Percentiles rank a stretch among this genome's conserved stretches.
phyloP scores from a whole-genome alignment of 1,140 invertebrate species.

The Hycleus phaleratus region DNA sequence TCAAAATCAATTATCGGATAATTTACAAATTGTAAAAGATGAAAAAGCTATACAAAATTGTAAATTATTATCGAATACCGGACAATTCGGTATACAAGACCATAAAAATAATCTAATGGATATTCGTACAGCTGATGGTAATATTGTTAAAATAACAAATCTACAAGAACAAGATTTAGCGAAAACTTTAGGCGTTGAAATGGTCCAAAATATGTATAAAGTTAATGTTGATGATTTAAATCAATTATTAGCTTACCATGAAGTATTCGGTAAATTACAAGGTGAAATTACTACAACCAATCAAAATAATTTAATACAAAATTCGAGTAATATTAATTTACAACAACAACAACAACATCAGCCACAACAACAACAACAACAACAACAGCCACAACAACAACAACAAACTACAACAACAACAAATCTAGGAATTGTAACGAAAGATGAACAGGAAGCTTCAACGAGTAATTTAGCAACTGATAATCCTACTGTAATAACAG shows the following conservation, averaged over 20 bases:
- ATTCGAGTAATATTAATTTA: slow-evolving; percentile 16
- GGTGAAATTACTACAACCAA: slow-evolving; percentile 46
- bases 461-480: slow-evolving; percentile 45
- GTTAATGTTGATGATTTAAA: slow-evolving; percentile 78
- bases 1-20: slow-evolving; percentile 22
- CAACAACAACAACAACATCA: slow-evolving; percentile 18
- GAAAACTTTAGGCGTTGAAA: slow-evolving; percentile 58
- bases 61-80: slow-evolving; percentile 27
- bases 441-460: slow-evolving; percentile 49
- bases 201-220: slow-evolving; percentile 69
- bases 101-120: slow-evolving; percentile 54
- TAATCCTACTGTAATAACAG: slow-evolving; percentile 48
- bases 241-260: slow-evolving; percentile 74
- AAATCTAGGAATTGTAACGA: slow-evolving; percentile 40
- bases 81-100: slow-evolving; percentile 39
- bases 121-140: slow-evolving; percentile 59
- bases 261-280: slow-evolving; percentile 78
- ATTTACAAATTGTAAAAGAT: slow-evolving; percentile 38
- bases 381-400: neutral
- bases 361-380: slow-evolving; percentile 4
- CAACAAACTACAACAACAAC: slow-evolving; percentile 4
- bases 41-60: slow-evolving; percentile 37
- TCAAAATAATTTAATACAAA: slow-evolving; percentile 42
- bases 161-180: slow-evolving; percentile 56
- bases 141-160: slow-evolving; percentile 63